phyloP scores from a whole-genome alignment of 2,113 vertebrate genomes.

The Mus pahari region DNA sequence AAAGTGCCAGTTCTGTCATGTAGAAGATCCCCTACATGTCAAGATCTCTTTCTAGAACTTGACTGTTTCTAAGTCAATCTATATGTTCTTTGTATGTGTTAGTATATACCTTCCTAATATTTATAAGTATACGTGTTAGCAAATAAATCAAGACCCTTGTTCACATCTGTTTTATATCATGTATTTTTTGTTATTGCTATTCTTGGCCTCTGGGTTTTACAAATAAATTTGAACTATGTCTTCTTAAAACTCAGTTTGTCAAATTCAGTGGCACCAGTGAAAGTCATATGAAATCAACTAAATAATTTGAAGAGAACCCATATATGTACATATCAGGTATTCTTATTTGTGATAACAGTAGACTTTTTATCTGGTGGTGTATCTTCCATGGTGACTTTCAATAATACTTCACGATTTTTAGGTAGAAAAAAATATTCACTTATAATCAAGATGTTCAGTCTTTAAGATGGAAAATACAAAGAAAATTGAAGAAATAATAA shows the following conservation, averaged over 20 bases:
- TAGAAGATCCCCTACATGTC: not conserved
- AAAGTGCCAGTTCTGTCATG: not conserved
- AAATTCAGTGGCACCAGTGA: not conserved
- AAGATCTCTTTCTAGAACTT: not conserved
- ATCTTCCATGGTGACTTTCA: not conserved
- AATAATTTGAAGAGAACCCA: not conserved
- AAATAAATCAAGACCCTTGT: not conserved
- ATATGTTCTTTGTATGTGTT: not conserved
- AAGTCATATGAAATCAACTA: not conserved
- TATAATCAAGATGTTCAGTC: not conserved
- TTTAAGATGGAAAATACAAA: slow-evolving; percentile 54
- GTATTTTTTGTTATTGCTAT: not conserved
- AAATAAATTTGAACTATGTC: not conserved
- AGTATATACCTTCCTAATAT: not conserved
- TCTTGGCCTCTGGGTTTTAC: not conserved
- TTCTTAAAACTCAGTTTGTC: not conserved
- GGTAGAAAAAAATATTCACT: not conserved
- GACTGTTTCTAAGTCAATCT: not conserved
- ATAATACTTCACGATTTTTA: not conserved
- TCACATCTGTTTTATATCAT: not conserved
- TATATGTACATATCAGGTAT: not conserved
- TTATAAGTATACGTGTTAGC: not conserved
- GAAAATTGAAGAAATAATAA: slow-evolving; percentile 4
- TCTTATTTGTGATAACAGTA: not conserved
- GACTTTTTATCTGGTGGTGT: not conserved